Evolutionary conservation across 1,140 invertebrate species (phyloP), one percentile per base, ranked within the genome.

Genomic region (Cardiocondyla obscurior): DNA sequence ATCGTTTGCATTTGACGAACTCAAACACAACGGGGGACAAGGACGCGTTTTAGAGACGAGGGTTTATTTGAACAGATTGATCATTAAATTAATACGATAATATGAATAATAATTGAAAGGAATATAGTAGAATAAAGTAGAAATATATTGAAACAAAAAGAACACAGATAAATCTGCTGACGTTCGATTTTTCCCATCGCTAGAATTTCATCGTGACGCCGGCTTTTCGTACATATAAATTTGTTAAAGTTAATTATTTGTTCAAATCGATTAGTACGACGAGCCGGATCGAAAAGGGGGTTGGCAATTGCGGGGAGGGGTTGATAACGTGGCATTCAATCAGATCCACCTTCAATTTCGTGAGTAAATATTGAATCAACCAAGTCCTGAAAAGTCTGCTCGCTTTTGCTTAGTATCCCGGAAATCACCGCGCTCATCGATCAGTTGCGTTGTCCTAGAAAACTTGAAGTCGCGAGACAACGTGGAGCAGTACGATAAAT

Each of bases 391-490:
- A 79, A 67, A 67, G 62, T 53, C 22, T 62, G 33, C 1, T 4
- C 22, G 44, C 7, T 69, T 79, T 69, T 22, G 33, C 46, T 51
- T 39, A 16, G 33, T 53, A 25, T 67, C 62, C 22, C 46, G 62
- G 62, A 67, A 79, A 79, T 79, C 49, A 55, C 62, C 28, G 10
- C 58, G 42, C 65, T 79, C 74, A 79, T 79, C 62, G 74, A 79
- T 79, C 74, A 69, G 55, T 79, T 36, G 74, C 46, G 55, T 79
- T 79, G 74, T 79, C 62, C 62, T 46, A 55, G 74, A 79, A 69
- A 69, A 79, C 7, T 28, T 33, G 22, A 67, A 16, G 16, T 69
- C 57, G 19, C 46, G 30, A 12, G 22, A 49, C 55, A 74, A 77
- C 44, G 25, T 19, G 3, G 14, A 79, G 16, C 33, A n/a, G n/a